Evolutionary conservation across 2,113 vertebrate genomes (phyloP), one percentile per base, ranked within the genome.

Genomic region (Turdus rufiventris): DNA sequence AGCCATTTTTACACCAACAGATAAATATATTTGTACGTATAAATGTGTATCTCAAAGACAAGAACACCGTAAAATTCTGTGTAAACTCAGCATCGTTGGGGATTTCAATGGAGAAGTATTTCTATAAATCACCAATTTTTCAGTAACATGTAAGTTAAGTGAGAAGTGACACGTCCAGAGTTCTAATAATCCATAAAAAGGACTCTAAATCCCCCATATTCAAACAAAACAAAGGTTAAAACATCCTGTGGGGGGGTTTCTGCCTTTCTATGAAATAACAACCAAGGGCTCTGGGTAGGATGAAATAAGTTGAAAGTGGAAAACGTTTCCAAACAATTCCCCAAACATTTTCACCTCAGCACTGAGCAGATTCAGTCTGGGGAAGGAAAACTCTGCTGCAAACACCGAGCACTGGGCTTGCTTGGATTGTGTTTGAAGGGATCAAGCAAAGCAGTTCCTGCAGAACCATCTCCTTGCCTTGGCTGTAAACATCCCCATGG

Each of bases 401-500:
- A 80, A 40, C 21, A 19, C 81, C 60, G 36, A 24, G 60, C 5
- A 6, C 42, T 0, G 4, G 10, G 42, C 38, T 56, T 28, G 54
- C 42, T 20, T 56, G 77, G 60, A 28, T 85, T 8, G 21, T 3
- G n/a, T 85, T 61, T 20, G 40, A 63, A 89, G 73, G 65, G 48
- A 74, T 47, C 33, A 26, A 17, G 23, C 42, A 12, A 48, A 67
- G 66, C 77, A 76, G 88, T 3, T 84, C 71, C 58, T 10, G 13
- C n/a, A 71, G 85, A 87, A 67, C 5, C 73, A 34, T 81, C 91
- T 24, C 84, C 79, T 58, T 74, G 75, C 85, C 57, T 19, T 19
- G 95, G 88, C 92, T 96, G 92, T 50, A 83, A 86, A 88, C 38
- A 80, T 96, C 89, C 94, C 95, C 96, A 96, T 94, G 95, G 94